Base-by-base conservation (phyloP, 2,113 vertebrate species). In the Microcebus jonahi region DNA sequence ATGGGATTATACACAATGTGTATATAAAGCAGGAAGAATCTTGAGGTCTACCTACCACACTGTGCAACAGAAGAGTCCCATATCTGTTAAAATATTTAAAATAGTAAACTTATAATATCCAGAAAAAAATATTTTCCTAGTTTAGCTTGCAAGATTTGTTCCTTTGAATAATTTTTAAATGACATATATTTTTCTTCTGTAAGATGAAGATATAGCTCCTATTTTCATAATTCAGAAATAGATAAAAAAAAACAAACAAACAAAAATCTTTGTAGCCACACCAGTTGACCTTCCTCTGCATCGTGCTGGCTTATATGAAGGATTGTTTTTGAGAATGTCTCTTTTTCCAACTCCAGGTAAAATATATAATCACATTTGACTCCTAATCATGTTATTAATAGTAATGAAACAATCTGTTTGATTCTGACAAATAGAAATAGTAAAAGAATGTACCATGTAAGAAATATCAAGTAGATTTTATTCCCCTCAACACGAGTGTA, bases 111-210 rank as follows among this genome's bases (percentile, higher is more conserved):
- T 84, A 81, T 42, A 73, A 27, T 65, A 57, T 82, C 14, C 15
- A 53, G 25, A 57, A 91, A 10, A 95, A 93, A n/a, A 57, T 65
- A 71, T 34, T 84, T 94, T 94, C 20, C 45, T 71, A 29, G 23
- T 48, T 68, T 91, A 75, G 15, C 57, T 71, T 91, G 0, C n/a
- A 81, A 59, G n/a, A 5, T 50, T 67, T 88, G 53, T 55, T 55
- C 17, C 53, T 96, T 48, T 48, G 48, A 77, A 75, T 53, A 57
- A 85, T 63, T 95, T 93, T 53, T 59, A 82, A 92, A 87, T 95
- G 12, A 50, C n/a, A 2, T 29, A 7, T 77, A 17, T 65, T 88
- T 70, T 92, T 23, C 13, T 73, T 57, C 45, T 45, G 39, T 84
- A 29, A 77, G 23, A 80, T 87, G 31, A 81, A 93, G 13, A 57